Evolutionary conservation across 2,113 vertebrate genomes (phyloP).

Genomic region (Ceratotherium simum): DNA sequence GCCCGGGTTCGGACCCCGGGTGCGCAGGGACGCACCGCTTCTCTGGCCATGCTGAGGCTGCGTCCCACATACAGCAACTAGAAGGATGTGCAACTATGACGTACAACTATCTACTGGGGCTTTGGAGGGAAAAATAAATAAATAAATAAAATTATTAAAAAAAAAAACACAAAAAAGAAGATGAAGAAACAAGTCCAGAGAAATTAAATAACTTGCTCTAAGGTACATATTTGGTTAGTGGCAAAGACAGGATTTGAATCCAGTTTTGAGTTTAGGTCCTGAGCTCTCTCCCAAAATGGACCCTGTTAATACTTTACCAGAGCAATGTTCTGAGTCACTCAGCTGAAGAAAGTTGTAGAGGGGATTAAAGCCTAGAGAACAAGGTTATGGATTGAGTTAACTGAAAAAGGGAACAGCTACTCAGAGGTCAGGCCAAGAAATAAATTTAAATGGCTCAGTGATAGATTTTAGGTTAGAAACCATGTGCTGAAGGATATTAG

Average conservation of each 20-base stretch:
- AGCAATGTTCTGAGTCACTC: slow-evolving; percentile 50
- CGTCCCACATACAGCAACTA: too few species aligned
- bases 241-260: slow-evolving; percentile 53
- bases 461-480: not conserved
- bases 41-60: too few species aligned
- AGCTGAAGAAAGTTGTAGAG: not conserved
- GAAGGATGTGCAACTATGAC: too few species aligned
- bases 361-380: not conserved
- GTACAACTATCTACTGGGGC: too few species aligned
- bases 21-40: too few species aligned
- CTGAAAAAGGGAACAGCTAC: not conserved
- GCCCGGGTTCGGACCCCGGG: too few species aligned
- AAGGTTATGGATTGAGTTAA: not conserved
- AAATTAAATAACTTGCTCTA: not conserved
- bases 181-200: not conserved
- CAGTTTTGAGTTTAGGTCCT: slow-evolving; percentile 27
- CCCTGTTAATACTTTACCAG: slow-evolving; percentile 63
- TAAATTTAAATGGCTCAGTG: not conserved
- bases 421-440: not conserved
- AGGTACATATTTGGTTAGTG: not conserved
- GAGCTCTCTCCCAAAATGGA: not conserved
- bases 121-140: too few species aligned
- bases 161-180: not conserved
- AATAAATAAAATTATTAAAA: too few species aligned
- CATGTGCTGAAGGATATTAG: not conserved